These are phyloP conservation scores for Vannuccia rotundouncinata DNA, from an alignment of 2,888 invertebrate genomes.

Conservation along the genomic window DNA sequence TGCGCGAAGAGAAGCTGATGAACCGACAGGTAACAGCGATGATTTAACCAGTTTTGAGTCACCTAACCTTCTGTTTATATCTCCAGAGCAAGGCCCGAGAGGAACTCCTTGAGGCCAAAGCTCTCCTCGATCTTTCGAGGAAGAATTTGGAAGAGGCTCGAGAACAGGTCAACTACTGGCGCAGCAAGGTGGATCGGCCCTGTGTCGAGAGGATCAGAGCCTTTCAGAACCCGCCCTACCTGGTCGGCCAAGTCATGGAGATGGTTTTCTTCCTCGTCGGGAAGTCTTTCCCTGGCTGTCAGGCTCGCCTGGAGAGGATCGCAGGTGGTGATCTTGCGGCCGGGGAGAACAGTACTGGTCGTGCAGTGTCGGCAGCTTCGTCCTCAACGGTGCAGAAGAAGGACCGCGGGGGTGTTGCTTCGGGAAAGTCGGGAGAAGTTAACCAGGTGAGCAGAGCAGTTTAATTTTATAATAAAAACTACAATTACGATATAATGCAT, in stretches of 20 bases:
- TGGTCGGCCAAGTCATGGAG: constrained; percentile 56
- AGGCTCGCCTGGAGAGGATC: constrained; percentile 43
- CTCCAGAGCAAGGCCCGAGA: background rate
- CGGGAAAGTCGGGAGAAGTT: background rate
- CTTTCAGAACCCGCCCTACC: constrained; percentile 52
- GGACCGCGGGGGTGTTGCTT: background rate
- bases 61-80: background rate
- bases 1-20: constrained; percentile 54
- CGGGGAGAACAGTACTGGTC: constrained; percentile 47
- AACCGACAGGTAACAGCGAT: constrained; percentile 45
- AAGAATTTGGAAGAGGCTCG: constrained; percentile 49
- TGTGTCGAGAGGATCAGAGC: constrained; percentile 52
- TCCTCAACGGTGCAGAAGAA: constrained; percentile 41
- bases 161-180: constrained; percentile 54
- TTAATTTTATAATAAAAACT: too few relatives aligned
- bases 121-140: constrained; percentile 50
- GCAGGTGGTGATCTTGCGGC: constrained; percentile 41
- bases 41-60: background rate
- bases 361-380: constrained; percentile 51
- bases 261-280: constrained; percentile 56
- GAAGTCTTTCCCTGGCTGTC: constrained; percentile 49
- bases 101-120: constrained; percentile 41
- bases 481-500: too few relatives aligned
- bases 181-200: constrained; percentile 50
- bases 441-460: constrained; percentile 18